Percentiles rank a stretch among this genome's conserved stretches.
Conservation (phyloP, 2,888 invertebrate genomes). For the Cybosia mesomella region DNA sequence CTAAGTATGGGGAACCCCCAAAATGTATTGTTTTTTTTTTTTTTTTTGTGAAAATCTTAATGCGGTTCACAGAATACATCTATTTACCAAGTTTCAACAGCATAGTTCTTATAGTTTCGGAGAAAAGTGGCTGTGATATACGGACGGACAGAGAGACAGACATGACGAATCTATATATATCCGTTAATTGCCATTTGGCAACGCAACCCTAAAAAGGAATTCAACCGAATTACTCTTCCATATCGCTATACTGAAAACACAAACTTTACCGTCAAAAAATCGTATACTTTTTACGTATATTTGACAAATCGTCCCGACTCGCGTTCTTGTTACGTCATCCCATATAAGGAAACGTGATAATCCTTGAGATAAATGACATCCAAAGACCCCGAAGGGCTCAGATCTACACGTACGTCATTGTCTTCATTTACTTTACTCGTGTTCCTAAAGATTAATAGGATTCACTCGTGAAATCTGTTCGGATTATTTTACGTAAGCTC, state of each 20-base stretch:
- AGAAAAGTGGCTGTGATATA: too few species aligned
- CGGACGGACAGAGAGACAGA: too few species aligned
- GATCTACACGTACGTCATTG: constrained; percentile 9
- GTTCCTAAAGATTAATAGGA: constrained; percentile 5
- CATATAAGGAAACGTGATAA: constrained; percentile 9
- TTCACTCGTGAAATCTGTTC: not conserved
- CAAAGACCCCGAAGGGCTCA: constrained; percentile 13
- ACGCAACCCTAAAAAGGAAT: not conserved
- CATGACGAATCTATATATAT: too few species aligned
- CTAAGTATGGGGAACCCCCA: too few species aligned
- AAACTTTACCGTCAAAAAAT: not conserved
- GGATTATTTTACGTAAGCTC: not conserved
- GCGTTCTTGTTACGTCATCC: constrained; percentile 3
- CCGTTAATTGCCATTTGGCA: too few species aligned
- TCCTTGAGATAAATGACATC: constrained; percentile 13
- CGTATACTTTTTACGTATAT: not conserved
- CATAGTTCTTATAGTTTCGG: too few species aligned
- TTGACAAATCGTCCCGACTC: not conserved
- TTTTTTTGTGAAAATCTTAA: too few species aligned
- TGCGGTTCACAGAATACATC: too few species aligned
- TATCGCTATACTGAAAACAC: too few species aligned
- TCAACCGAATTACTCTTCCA: too few species aligned
- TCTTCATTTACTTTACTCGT: constrained; percentile 17
- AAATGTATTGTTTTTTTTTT: too few species aligned
- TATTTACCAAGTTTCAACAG: too few species aligned